Evolutionary conservation across 2,888 invertebrate species (phyloP).

Genomic region (Endotricha flammealis): DNA sequence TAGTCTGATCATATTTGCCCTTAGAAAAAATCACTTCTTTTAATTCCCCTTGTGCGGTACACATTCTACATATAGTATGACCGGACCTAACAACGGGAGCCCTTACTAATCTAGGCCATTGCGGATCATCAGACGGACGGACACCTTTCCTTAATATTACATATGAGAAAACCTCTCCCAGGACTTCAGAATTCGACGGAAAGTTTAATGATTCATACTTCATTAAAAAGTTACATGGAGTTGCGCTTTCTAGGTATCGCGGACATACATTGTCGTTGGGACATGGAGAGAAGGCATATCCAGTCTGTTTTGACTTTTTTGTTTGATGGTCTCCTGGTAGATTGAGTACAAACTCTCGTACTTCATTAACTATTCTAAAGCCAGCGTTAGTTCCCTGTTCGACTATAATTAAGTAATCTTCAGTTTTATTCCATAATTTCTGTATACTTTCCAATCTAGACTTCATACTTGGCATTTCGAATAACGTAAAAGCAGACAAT

Average conservation of each 20-base stretch:
- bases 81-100: constrained; percentile 83
- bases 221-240: constrained; percentile 88
- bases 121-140: constrained; percentile 62
- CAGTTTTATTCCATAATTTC: constrained; percentile 92
- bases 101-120: constrained; percentile 90
- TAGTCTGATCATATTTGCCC: constrained; percentile 85
- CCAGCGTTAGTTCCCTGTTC: constrained; percentile 92
- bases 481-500: constrained; percentile 86
- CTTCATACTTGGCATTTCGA: constrained; percentile 85
- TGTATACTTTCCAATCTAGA: constrained; percentile 83
- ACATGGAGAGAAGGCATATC: constrained; percentile 90
- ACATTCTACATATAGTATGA: constrained; percentile 88
- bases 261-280: constrained; percentile 91
- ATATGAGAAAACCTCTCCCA: constrained; percentile 84
- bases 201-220: constrained; percentile 78
- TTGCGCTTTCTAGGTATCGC: constrained; percentile 78
- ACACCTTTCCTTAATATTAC: constrained; percentile 88
- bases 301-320: constrained; percentile 30
- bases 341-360: constrained; percentile 87
- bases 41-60: constrained; percentile 85
- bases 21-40: constrained; percentile 87
- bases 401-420: constrained; percentile 87
- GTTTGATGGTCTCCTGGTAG: constrained; percentile 38
- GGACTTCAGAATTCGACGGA: constrained; percentile 52
- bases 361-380: constrained; percentile 89